Evolutionary conservation across 2,888 invertebrate species (phyloP).

Genomic region (Chymomyza procnemis): DNA sequence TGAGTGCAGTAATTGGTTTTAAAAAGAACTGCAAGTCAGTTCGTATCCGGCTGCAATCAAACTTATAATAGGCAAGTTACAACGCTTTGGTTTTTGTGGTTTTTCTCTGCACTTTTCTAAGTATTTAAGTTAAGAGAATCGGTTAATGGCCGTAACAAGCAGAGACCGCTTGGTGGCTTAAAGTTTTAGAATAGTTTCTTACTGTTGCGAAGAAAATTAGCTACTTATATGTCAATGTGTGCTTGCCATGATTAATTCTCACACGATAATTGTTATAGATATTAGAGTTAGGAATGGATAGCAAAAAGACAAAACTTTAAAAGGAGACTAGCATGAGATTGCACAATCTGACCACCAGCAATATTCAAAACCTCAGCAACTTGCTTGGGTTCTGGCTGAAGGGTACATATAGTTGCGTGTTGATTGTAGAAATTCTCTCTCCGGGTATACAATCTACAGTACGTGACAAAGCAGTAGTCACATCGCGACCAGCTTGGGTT

Average conservation of each 20-base stretch:
- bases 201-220: constrained; percentile 9
- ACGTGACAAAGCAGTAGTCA: constrained; percentile 82
- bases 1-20: constrained; percentile 62
- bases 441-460: constrained; percentile 93
- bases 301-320: too few species aligned
- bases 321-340: constrained; percentile 86
- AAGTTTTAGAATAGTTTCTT: neutral
- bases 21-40: constrained; percentile 19
- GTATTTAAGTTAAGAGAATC: constrained; percentile 30
- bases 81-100: constrained; percentile 7
- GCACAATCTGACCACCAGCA: constrained; percentile 90
- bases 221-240: constrained; percentile 10
- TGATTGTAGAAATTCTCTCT: constrained; percentile 86
- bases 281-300: too few species aligned
- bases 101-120: constrained; percentile 39
- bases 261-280: too few species aligned
- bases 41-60: neutral
- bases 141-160: constrained; percentile 22
- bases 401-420: constrained; percentile 87
- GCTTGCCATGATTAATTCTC: too few species aligned
- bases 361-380: constrained; percentile 91
- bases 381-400: constrained; percentile 90
- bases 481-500: constrained; percentile 86
- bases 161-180: neutral
- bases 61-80: neutral